A percentile compares a stretch with the other conserved stretches of the same genome.
Evolutionary conservation across 2,888 invertebrate genomes (phyloP).

Genomic region (Phortica okadai): DNA sequence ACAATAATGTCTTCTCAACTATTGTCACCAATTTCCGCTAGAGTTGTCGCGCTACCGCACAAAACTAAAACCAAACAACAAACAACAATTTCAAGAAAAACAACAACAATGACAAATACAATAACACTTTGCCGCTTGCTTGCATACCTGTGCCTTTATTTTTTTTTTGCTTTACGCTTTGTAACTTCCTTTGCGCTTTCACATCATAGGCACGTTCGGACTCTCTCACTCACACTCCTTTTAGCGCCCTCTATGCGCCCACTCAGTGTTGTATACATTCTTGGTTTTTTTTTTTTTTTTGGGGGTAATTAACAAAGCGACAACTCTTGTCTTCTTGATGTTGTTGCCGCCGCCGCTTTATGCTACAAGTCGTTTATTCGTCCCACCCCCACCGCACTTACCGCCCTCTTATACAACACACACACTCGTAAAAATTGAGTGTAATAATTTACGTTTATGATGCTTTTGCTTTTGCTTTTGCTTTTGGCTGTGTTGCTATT

Average conservation of each 20-base stretch:
- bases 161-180: neutral
- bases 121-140: neutral
- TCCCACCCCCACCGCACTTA: slow-evolving; percentile 12
- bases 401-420: neutral
- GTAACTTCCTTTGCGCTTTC: neutral
- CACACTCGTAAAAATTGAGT: slow-evolving; percentile 24
- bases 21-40: slow-evolving; percentile 26
- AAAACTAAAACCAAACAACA: neutral
- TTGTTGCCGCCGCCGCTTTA: slow-evolving; percentile 38
- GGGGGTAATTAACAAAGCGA: slow-evolving; percentile 68
- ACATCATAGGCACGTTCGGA: neutral
- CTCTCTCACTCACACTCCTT: neutral
- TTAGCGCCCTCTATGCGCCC: neutral
- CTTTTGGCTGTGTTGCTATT: slow-evolving; percentile 58
- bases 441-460: slow-evolving; percentile 57
- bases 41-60: neutral
- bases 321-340: slow-evolving; percentile 33
- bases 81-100: neutral
- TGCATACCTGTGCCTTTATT: slow-evolving; percentile 5
- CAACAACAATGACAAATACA: neutral
- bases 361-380: slow-evolving; percentile 21
- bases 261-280: neutral
- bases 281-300: slow-evolving; percentile 47
- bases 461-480: slow-evolving; percentile 45
- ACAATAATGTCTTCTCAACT: slow-evolving; percentile 9